These are phyloP conservation scores for Bucorvus abyssinicus DNA, from an alignment of 2,797 vertebrate genomes.

Conservation along the genomic window DNA sequence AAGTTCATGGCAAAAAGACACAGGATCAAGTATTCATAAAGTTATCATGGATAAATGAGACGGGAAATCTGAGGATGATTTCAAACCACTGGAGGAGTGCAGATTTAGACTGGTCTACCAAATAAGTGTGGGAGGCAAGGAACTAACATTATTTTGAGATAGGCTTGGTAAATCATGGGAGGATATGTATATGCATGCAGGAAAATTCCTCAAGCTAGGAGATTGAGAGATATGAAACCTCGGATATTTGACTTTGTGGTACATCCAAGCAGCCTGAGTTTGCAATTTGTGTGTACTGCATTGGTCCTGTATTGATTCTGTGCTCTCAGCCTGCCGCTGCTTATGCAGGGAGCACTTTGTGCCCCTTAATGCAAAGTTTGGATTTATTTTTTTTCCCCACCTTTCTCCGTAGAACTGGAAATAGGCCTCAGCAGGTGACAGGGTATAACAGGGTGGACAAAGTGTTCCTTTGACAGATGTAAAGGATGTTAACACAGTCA, in stretches of 20 bases:
- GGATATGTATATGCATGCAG: neutral
- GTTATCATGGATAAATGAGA: neutral
- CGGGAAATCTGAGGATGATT: constrained; percentile 13
- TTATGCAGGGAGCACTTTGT: neutral
- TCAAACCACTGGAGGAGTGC: neutral
- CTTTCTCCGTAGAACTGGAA: neutral
- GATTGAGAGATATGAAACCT: neutral
- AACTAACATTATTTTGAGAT: neutral
- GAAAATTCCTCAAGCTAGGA: neutral
- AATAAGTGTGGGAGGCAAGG: constrained; percentile 20
- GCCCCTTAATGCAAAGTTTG: neutral
- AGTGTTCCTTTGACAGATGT: neutral
- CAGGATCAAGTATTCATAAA: neutral
- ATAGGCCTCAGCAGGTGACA: neutral
- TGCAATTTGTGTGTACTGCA: neutral
- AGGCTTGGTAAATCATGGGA: neutral
- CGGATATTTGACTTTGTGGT: neutral
- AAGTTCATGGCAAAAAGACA: neutral
- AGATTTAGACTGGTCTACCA: neutral
- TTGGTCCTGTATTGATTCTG: neutral
- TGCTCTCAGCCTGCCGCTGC: neutral
- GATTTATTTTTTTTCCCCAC: neutral
- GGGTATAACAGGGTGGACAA: neutral
- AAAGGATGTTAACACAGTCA: neutral
- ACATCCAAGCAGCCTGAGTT: neutral